Conservation (phyloP, 2,797 vertebrate genomes). For the Salmo trutta region DNA sequence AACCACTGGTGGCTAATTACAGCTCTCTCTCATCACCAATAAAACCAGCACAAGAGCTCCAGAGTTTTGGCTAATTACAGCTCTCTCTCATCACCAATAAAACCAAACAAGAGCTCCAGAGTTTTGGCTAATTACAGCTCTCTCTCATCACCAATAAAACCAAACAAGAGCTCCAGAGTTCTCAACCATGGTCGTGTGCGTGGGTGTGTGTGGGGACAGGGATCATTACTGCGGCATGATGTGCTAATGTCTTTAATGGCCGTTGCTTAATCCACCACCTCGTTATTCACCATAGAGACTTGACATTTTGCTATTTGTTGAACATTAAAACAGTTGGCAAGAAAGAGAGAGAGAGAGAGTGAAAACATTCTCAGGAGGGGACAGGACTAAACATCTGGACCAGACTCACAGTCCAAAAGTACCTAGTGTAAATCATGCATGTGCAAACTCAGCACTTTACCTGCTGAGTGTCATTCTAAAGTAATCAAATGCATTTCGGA, state of each 20-base stretch:
- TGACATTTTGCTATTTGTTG: background rate
- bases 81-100: slow-evolving; percentile 7
- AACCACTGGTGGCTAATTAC: slow-evolving; percentile 14
- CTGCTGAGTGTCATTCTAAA: too few relatives aligned
- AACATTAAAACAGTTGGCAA: background rate
- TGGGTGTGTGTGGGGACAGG: background rate
- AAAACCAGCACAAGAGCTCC: background rate
- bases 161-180: background rate
- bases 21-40: slow-evolving; percentile 9
- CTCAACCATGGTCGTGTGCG: background rate
- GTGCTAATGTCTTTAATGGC: slow-evolving; percentile 3
- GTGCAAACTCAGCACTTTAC: background rate
- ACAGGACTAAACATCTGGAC: background rate
- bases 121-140: slow-evolving; percentile 17
- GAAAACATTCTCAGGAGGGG: background rate
- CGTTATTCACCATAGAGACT: slow-evolving; percentile 12
- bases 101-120: too few relatives aligned
- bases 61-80: slow-evolving; percentile 11
- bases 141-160: slow-evolving; percentile 9
- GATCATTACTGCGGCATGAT: background rate
- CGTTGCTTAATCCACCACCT: slow-evolving; percentile 1
- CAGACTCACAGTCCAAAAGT: background rate
- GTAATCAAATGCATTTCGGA: too few relatives aligned
- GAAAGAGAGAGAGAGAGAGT: background rate
- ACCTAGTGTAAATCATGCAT: background rate